phyloP scores from a whole-genome alignment of 2,797 vertebrate genomes.

The Eutrigla gurnardus region DNA sequence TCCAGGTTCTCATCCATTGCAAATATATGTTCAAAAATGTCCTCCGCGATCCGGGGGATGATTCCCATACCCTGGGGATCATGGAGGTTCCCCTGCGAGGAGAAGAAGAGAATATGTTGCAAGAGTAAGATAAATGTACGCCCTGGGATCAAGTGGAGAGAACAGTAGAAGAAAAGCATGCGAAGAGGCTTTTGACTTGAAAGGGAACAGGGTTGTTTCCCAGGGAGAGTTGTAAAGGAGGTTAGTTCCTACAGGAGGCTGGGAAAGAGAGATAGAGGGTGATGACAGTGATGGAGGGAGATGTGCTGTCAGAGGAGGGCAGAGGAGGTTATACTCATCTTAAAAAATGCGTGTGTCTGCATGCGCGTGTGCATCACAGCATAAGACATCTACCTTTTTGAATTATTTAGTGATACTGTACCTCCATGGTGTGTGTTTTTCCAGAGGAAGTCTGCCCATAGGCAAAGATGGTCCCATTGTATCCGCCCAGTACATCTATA shows the following conservation, averaged over 20 bases:
- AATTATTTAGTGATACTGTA: slow-evolving; percentile 76
- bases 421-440: slow-evolving; percentile 99
- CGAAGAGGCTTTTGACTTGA: slow-evolving; percentile 49
- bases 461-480: slow-evolving; percentile 97
- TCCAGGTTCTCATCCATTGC: slow-evolving; percentile 97
- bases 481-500: slow-evolving; percentile 93
- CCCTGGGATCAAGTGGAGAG: slow-evolving; percentile 36
- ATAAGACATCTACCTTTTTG: slow-evolving; percentile 32
- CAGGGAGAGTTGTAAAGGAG: slow-evolving; percentile 56
- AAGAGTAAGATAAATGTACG: slow-evolving; percentile 35
- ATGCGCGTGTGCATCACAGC: slow-evolving; percentile 15
- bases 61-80: slow-evolving; percentile 95
- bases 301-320: slow-evolving; percentile 38
- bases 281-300: slow-evolving; percentile 57
- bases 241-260: slow-evolving; percentile 53
- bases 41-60: slow-evolving; percentile 93
- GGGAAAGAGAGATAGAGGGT: slow-evolving; percentile 41
- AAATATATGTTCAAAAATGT: slow-evolving; percentile 97
- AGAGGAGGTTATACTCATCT: slow-evolving; percentile 18
- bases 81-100: slow-evolving; percentile 89
- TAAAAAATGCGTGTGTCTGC: slow-evolving; percentile 12
- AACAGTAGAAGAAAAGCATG: slow-evolving; percentile 39
- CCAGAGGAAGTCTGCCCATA: slow-evolving; percentile 97
- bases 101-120: slow-evolving; percentile 21
- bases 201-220: slow-evolving; percentile 54